phyloP scores from a whole-genome alignment of 1,140 invertebrate species.

The Caligus rogercresseyi region DNA sequence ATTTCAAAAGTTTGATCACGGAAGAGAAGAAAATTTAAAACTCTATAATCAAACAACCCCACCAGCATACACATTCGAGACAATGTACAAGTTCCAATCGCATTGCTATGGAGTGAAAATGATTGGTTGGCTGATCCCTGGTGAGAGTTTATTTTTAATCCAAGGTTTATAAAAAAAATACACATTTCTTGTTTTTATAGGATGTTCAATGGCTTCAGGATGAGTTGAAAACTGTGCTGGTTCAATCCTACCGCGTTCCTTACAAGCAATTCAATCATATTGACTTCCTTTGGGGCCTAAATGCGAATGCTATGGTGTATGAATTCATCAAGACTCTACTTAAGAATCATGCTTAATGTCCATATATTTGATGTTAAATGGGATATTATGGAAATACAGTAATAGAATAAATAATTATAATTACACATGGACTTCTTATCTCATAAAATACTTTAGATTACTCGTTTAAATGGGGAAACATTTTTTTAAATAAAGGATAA shows the following conservation, averaged over 20 bases:
- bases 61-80: slow-evolving; percentile 45
- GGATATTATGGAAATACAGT: too few species aligned
- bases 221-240: neutral
- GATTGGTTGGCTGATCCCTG: slow-evolving; percentile 44
- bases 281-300: slow-evolving; percentile 29
- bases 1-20: slow-evolving; percentile 31
- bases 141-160: slow-evolving; percentile 21
- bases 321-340: too few species aligned
- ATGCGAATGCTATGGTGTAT: slow-evolving; percentile 28
- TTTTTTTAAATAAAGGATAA: too few species aligned
- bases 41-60: slow-evolving; percentile 39
- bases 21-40: slow-evolving; percentile 35
- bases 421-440: too few species aligned
- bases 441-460: too few species aligned
- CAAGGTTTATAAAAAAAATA: neutral
- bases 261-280: slow-evolving; percentile 28
- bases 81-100: slow-evolving; percentile 42
- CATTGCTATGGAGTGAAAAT: slow-evolving; percentile 46
- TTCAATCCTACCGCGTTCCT: slow-evolving; percentile 21
- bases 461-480: too few species aligned
- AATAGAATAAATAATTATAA: too few species aligned
- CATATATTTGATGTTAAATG: too few species aligned
- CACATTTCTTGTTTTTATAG: neutral
- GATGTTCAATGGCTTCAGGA: neutral
- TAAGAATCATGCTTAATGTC: too few species aligned